These are phyloP conservation scores for Botia almorhae DNA, from an alignment of 2,797 vertebrate genomes.

Conservation along the genomic window DNA sequence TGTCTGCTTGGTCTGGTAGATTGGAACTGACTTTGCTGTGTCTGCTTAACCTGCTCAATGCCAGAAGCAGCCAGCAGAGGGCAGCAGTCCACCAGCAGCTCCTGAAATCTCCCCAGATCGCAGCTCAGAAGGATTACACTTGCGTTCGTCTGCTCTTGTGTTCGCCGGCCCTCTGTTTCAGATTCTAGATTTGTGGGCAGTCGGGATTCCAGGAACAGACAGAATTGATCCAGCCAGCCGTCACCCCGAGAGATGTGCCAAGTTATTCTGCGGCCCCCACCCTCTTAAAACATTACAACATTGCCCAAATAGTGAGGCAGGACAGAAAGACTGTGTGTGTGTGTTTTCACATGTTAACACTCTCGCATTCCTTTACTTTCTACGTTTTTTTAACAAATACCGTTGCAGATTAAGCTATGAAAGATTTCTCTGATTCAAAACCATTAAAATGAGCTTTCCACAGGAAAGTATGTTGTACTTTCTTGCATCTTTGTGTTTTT, in stretches of 20 bases:
- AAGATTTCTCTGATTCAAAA: too few relatives aligned
- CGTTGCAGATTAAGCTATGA: too few relatives aligned
- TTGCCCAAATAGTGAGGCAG: conserved; percentile 60
- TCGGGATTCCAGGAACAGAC: conserved; percentile 60
- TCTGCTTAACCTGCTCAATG: not conserved
- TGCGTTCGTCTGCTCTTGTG: conserved; percentile 32
- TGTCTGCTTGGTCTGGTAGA: not conserved
- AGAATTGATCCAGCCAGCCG: conserved; percentile 50
- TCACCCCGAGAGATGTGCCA: conserved; percentile 58
- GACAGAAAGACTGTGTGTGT: conserved; percentile 1
- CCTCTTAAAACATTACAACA: conserved; percentile 57
- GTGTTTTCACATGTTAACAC: not conserved
- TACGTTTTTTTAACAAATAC: too few relatives aligned
- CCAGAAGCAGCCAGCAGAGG: conserved; percentile 53
- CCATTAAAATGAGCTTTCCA: too few relatives aligned
- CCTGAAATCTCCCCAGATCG: conserved; percentile 27
- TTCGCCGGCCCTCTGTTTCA: conserved; percentile 52
- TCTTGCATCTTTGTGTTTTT: too few relatives aligned
- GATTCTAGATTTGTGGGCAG: conserved; percentile 51
- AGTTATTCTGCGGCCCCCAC: conserved; percentile 52
- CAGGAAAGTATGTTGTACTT: too few relatives aligned
- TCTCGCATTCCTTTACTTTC: not conserved
- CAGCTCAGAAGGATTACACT: conserved; percentile 26
- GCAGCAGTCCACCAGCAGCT: conserved; percentile 16
- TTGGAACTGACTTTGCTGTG: not conserved